phyloP scores from a whole-genome alignment of 1,140 invertebrate species.

The Stratiolaelaps scimitus region DNA sequence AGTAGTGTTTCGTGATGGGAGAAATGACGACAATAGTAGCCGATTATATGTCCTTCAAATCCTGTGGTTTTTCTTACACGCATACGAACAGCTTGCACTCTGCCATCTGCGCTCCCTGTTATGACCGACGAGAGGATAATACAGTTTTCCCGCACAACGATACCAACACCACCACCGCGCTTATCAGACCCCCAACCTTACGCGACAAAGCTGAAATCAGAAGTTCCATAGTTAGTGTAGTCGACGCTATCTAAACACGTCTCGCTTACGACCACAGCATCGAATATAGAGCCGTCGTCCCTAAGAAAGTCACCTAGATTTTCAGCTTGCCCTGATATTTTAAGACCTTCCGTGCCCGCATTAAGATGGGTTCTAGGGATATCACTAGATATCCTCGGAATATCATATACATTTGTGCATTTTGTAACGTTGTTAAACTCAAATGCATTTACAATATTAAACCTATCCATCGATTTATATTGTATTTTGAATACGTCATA shows the following conservation, averaged over 20 bases:
- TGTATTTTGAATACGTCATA: not conserved
- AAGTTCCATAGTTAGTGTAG: not conserved
- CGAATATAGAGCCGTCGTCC: not conserved
- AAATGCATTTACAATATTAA: not conserved
- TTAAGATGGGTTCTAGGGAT: constrained; percentile 10
- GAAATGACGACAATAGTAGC: not conserved
- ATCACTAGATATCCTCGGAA: not conserved
- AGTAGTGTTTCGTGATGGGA: constrained; percentile 1
- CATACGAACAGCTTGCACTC: not conserved
- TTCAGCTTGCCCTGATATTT: not conserved
- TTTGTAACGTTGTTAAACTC: not conserved
- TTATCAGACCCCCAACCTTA: not conserved
- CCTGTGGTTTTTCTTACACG: constrained; percentile 1
- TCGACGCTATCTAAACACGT: not conserved
- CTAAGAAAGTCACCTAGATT: too few species aligned
- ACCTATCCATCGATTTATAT: not conserved
- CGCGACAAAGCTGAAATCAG: not conserved
- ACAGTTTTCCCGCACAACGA: not conserved
- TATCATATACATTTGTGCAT: not conserved
- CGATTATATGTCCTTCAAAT: not conserved
- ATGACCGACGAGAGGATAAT: not conserved
- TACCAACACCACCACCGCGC: not conserved
- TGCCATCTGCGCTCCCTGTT: not conserved
- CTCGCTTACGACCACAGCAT: constrained; percentile 4
- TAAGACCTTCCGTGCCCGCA: not conserved